Percentiles rank a stretch among this genome's conserved stretches.
Conservation (phyloP, 2,888 invertebrate species). For the Drosophila robusta region DNA sequence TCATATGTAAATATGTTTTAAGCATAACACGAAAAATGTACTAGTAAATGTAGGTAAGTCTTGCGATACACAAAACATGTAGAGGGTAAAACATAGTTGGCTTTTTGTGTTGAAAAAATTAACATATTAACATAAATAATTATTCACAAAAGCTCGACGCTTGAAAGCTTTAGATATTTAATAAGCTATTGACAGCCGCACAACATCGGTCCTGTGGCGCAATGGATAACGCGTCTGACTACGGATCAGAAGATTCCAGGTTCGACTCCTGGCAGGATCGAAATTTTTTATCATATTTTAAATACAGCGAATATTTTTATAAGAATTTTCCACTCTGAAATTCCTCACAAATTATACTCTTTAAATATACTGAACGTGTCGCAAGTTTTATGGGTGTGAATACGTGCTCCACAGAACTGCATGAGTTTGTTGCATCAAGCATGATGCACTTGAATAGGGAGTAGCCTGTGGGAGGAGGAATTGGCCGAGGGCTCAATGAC, state of each 20-base stretch:
- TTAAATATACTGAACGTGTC: background rate
- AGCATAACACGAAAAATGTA: background rate
- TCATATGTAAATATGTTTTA: no score
- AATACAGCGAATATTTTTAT: background rate
- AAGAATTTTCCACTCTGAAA: background rate
- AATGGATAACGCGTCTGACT: constrained; percentile 84
- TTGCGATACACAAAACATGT: background rate
- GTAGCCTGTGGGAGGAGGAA: background rate
- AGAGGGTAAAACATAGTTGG: no score
- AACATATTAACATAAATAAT: background rate
- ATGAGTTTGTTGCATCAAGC: constrained; percentile 4
- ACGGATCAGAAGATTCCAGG: constrained; percentile 85
- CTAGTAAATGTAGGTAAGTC: background rate
- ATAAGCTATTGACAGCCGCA: rapidly evolving
- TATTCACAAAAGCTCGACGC: no score
- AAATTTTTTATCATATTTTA: background rate
- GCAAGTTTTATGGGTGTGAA: background rate
- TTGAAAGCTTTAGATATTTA: background rate
- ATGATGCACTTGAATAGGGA: background rate
- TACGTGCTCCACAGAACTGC: constrained; percentile 10
- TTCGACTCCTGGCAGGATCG: constrained; percentile 76
- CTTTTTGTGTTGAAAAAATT: background rate
- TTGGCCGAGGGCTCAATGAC: constrained; percentile 14
- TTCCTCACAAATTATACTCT: background rate
- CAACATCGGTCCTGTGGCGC: constrained; percentile 63